Evolutionary conservation across 2,113 vertebrate species (phyloP), one percentile per base, ranked within the genome.

Genomic region (Pagrus major): DNA sequence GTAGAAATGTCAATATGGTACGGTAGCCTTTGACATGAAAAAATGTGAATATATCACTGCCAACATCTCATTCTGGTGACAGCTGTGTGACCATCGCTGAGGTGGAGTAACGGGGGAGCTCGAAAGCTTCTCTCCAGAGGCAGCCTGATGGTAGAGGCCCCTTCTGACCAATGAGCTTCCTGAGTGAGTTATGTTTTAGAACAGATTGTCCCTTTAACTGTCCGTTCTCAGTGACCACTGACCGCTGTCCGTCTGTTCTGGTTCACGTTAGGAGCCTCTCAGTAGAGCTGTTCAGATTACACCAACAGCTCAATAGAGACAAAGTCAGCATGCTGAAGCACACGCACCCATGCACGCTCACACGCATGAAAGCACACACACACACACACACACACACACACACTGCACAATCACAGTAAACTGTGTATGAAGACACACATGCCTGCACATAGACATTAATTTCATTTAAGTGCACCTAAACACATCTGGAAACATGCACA

Each of bases 231-330:
- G 68, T 87, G 87, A 85, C 87, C 84, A 82, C 84, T 78, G 88
- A 89, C 70, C 66, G 54, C 86, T 69, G 82, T 71, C 73, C 66
- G 72, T 90, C 85, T 86, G 86, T 41, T 83, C 91, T 76, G 81
- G 59, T 81, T 84, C 87, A 81, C 71, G 81, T 81, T 85, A 83
- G 88, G 73, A 84, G 78, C 78, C 88, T 83, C 71, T 88, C 71
- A 85, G 86, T 56, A 63, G 85, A 92, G 92, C 84, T 95, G 89
- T 94, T 95, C 94, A 91, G 63, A 93, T 95, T 94, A 94, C 94
- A 94, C 78, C 90, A 94, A 95, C 94, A 95, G 93, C 91, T 95
- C 94, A 94, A 94, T 94, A 94, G 86, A 92, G 92, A 94, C 93
- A 89, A 92, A 90, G 88, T 87, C 84, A 87, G 86, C 88, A 87